phyloP scores from a whole-genome alignment of 2,888 invertebrate genomes.

The Tortricodes alternella region DNA sequence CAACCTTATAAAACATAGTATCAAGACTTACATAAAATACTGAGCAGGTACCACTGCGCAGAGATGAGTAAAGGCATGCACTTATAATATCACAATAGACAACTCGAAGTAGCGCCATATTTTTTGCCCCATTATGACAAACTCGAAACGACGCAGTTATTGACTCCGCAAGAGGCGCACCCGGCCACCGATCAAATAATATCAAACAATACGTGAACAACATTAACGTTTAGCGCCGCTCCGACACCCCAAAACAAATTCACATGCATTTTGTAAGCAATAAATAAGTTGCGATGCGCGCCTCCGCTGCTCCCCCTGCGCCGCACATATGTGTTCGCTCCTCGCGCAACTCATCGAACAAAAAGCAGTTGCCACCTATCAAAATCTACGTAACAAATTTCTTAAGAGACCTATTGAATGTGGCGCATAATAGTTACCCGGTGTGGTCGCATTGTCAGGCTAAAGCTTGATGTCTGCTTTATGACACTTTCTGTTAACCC shows the following conservation, averaged over 20 bases:
- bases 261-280: conserved; percentile 50
- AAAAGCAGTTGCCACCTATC: conserved; percentile 60
- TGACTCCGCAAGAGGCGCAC: conserved; percentile 41
- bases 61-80: conserved; percentile 26
- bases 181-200: conserved; percentile 50
- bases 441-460: conserved; percentile 64
- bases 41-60: too few relatives aligned
- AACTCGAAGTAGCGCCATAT: conserved; percentile 18
- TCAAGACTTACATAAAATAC: too few relatives aligned
- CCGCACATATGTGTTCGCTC: conserved; percentile 37
- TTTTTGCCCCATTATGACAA: conserved; percentile 22
- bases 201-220: conserved; percentile 54
- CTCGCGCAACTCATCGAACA: conserved; percentile 40
- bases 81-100: conserved; percentile 29
- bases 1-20: too few relatives aligned
- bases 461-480: conserved; percentile 63
- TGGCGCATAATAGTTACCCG: conserved; percentile 59
- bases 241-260: conserved; percentile 63
- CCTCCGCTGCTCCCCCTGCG: conserved; percentile 37
- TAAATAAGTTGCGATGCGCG: conserved; percentile 51
- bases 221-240: conserved; percentile 57
- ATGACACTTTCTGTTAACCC: conserved; percentile 55
- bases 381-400: conserved; percentile 72
- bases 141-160: conserved; percentile 36
- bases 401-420: conserved; percentile 66